Evolutionary conservation across 2,888 invertebrate genomes (phyloP).

Genomic region (Drosophila niveifrons): DNA sequence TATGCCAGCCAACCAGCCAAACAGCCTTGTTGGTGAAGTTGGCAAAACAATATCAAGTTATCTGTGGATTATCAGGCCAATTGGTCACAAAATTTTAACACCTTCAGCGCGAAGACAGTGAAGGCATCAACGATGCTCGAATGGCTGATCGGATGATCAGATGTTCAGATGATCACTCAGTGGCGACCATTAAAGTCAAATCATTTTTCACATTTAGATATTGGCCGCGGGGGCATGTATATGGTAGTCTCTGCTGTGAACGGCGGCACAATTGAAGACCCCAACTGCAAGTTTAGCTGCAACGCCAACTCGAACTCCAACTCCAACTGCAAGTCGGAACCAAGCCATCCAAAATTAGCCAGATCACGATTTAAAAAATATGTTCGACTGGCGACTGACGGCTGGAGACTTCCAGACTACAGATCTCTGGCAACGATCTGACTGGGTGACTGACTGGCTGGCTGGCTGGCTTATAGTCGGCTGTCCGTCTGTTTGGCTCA

Average conservation of each 20-base stretch:
- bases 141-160: constrained; percentile 46
- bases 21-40: constrained; percentile 21
- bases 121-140: constrained; percentile 40
- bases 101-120: constrained; percentile 66
- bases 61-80: constrained; percentile 55
- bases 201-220: constrained; percentile 84
- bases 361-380: constrained; percentile 78
- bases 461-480: constrained; percentile 4
- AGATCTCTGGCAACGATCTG: constrained; percentile 35
- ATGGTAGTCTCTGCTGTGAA: constrained; percentile 26
- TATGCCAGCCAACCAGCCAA: constrained; percentile 3
- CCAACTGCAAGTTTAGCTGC: constrained; percentile 3
- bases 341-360: constrained; percentile 72
- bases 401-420: constrained; percentile 26
- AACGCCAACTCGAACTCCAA: constrained; percentile 21
- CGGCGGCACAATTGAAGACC: constrained; percentile 77
- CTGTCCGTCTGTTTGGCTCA: constrained; percentile 21
- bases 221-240: constrained; percentile 54
- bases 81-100: constrained; percentile 83
- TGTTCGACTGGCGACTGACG: constrained; percentile 50
- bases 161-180: constrained; percentile 77
- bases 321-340: constrained; percentile 52
- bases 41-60: constrained; percentile 44
- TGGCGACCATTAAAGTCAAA: constrained; percentile 85
- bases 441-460: constrained; percentile 24